Percentiles rank a stretch among this genome's conserved stretches.
phyloP scores from a whole-genome alignment of 2,113 vertebrate species.

The Bothrops jararaca region DNA sequence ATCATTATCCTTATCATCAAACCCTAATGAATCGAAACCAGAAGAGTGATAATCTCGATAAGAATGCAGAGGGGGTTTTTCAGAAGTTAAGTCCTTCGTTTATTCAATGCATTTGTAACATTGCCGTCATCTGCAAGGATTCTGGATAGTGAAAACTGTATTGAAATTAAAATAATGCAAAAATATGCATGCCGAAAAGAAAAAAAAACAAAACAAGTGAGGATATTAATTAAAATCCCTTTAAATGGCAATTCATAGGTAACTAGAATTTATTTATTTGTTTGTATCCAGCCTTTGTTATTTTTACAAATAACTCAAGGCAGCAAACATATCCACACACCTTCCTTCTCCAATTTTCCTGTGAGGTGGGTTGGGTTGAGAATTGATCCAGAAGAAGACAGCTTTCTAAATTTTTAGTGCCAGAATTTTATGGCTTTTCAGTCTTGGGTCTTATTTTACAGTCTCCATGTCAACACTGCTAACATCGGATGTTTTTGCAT shows the following conservation, averaged over 20 bases:
- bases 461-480: too few relatives aligned
- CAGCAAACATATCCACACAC: not conserved
- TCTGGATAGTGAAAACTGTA: not conserved
- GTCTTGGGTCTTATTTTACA: too few relatives aligned
- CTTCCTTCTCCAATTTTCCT: too few relatives aligned
- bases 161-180: not conserved
- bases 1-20: not conserved
- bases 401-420: not conserved
- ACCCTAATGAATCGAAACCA: not conserved
- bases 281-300: not conserved
- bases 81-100: not conserved
- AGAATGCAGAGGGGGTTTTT: not conserved
- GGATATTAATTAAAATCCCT: not conserved
- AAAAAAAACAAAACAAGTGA: not conserved
- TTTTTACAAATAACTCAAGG: not conserved
- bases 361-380: too few relatives aligned
- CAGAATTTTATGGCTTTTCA: not conserved
- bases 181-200: not conserved
- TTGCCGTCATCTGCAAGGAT: not conserved
- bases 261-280: not conserved
- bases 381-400: not conserved
- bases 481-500: too few relatives aligned
- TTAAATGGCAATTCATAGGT: not conserved
- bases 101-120: not conserved
- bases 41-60: not conserved